Evolutionary conservation across 2,797 vertebrate species (phyloP).

Genomic region (Myotis vivesi): DNA sequence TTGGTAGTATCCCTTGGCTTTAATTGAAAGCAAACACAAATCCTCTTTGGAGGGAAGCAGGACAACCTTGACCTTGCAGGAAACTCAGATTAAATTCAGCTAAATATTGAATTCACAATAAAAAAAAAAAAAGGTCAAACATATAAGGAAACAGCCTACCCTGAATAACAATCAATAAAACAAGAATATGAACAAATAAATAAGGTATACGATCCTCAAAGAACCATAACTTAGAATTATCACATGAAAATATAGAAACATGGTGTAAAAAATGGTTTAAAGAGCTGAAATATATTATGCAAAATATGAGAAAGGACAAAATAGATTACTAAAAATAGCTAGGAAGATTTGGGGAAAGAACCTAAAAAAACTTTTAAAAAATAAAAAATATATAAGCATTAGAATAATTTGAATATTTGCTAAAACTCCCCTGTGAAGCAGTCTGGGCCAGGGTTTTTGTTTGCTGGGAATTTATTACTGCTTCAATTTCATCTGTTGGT

Average conservation of each 20-base stretch:
- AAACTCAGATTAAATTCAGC: not conserved
- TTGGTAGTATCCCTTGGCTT: not conserved
- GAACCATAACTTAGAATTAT: not conserved
- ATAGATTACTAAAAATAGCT: not conserved
- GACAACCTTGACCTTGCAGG: not conserved
- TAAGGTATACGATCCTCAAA: not conserved
- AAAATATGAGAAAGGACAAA: not conserved
- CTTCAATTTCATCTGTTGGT: no score
- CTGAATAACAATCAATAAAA: not conserved
- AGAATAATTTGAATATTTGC: not conserved
- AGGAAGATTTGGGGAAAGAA: not conserved
- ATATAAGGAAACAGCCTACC: not conserved
- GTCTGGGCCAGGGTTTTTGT: no score
- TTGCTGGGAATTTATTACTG: no score
- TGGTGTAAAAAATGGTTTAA: not conserved
- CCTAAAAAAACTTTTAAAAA: constrained; percentile 2
- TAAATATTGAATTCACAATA: not conserved
- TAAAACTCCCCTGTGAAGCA: no score
- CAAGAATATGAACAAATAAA: not conserved
- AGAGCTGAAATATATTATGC: not conserved
- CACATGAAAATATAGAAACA: not conserved
- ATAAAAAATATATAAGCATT: not conserved
- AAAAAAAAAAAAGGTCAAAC: not conserved
- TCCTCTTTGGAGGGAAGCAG: not conserved
- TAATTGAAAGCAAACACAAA: not conserved